phyloP scores from a whole-genome alignment of 2,888 invertebrate species.

The Hesperia comma region DNA sequence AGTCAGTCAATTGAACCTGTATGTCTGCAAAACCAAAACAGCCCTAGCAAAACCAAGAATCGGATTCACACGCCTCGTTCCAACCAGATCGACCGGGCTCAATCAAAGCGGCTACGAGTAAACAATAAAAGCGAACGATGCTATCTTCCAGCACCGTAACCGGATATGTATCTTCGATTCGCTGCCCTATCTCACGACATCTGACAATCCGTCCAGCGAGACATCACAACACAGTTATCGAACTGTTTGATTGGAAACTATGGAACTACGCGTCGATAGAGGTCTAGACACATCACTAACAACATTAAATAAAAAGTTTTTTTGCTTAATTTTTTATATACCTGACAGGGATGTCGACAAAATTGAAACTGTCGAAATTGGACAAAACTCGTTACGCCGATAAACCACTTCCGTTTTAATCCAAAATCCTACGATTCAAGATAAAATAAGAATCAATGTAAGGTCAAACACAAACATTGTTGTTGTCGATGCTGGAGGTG shows the following conservation, averaged over 20 bases:
- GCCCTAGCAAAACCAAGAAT: background rate
- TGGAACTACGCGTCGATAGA: slow-evolving; percentile 1
- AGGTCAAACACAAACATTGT: no score
- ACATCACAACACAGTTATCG: slow-evolving; percentile 36
- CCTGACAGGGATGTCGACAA: no score
- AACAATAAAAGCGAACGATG: slow-evolving; percentile 34
- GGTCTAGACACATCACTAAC: background rate
- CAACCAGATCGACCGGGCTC: slow-evolving; percentile 4
- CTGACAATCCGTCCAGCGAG: slow-evolving; percentile 49
- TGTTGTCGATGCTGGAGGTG: no score
- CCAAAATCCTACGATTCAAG: no score
- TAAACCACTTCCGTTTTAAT: no score
- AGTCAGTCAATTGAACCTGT: no score
- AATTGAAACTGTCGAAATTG: no score
- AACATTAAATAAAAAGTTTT: no score
- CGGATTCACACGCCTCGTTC: slow-evolving; percentile 23
- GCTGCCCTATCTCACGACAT: slow-evolving; percentile 52
- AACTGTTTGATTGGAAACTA: slow-evolving; percentile 25
- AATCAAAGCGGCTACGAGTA: slow-evolving; percentile 29
- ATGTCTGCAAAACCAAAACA: background rate
- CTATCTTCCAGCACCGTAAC: slow-evolving; percentile 26
- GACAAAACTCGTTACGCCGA: no score
- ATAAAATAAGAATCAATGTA: no score
- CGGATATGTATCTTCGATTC: slow-evolving; percentile 28
- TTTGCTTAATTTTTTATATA: no score